Percentiles rank a stretch among this genome's conserved stretches.
phyloP scores from a whole-genome alignment of 2,888 invertebrate genomes.

The Poecilobothrus nobilitatus region DNA sequence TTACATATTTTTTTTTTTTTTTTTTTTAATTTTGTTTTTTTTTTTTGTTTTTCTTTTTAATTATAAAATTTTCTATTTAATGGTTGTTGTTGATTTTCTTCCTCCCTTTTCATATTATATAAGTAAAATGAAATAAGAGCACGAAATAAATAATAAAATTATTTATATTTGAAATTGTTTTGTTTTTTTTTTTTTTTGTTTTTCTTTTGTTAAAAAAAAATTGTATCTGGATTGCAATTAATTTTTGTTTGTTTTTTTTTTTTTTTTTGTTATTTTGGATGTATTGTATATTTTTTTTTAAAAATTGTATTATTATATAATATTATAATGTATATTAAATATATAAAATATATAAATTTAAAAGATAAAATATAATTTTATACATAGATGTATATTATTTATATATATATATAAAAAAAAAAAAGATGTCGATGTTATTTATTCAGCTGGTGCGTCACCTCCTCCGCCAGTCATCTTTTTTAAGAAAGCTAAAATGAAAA shows the following conservation, averaged over 20 bases:
- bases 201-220: not conserved
- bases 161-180: not conserved
- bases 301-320: not conserved
- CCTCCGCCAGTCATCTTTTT: not conserved
- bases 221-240: conserved; percentile 5
- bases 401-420: not conserved
- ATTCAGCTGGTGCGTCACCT: not conserved
- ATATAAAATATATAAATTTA: not conserved
- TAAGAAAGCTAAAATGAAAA: not conserved
- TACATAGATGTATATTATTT: too few relatives aligned
- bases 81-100: not conserved
- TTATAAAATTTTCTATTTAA: not conserved
- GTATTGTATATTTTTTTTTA: not conserved
- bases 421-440: not conserved
- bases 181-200: too few relatives aligned
- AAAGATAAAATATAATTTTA: not conserved
- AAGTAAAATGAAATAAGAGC: conserved; percentile 2
- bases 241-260: not conserved
- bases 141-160: not conserved
- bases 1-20: not conserved
- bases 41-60: not conserved
- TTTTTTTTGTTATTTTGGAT: not conserved
- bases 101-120: not conserved
- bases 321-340: not conserved
- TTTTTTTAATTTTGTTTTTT: not conserved